A percentile compares a stretch with the other conserved stretches of the same genome.
Evolutionary conservation across 2,113 vertebrate species (phyloP).

Genomic region (Dasypus novemcinctus): DNA sequence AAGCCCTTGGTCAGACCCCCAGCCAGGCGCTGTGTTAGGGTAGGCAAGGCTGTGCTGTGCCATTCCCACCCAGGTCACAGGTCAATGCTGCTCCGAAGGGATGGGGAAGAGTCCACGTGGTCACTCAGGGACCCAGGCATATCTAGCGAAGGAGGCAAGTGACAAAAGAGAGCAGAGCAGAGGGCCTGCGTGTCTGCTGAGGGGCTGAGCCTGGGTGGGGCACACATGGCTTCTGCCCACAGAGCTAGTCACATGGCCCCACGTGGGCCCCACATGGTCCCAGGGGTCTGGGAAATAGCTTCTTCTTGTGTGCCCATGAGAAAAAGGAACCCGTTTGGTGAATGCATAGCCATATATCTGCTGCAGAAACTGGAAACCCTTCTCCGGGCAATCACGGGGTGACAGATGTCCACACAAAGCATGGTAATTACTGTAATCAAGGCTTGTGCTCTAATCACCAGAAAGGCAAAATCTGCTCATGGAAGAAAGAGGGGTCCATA

Average conservation of each 20-base stretch:
- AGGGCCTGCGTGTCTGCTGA: too few species aligned
- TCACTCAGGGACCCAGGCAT: fast-evolving
- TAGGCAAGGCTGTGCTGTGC: neutral
- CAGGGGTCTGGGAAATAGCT: neutral
- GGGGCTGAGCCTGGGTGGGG: neutral
- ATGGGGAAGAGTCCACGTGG: neutral
- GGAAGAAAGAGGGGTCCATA: neutral
- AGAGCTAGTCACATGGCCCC: neutral
- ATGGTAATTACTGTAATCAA: fast-evolving
- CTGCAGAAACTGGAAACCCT: neutral
- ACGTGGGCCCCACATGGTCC: neutral
- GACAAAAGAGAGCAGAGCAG: neutral
- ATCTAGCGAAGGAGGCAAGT: neutral
- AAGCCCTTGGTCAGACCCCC: neutral
- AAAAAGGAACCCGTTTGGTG: too few species aligned
- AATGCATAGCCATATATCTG: neutral
- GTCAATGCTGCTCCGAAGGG: neutral
- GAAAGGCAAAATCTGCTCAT: neutral
- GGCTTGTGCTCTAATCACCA: neutral
- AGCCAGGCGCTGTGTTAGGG: neutral
- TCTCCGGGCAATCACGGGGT: neutral
- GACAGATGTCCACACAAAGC: neutral
- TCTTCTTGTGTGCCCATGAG: neutral
- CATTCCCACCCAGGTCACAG: neutral
- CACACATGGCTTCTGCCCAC: neutral